Conservation (phyloP, 2,888 invertebrate species). For the Tipula helvola region DNA sequence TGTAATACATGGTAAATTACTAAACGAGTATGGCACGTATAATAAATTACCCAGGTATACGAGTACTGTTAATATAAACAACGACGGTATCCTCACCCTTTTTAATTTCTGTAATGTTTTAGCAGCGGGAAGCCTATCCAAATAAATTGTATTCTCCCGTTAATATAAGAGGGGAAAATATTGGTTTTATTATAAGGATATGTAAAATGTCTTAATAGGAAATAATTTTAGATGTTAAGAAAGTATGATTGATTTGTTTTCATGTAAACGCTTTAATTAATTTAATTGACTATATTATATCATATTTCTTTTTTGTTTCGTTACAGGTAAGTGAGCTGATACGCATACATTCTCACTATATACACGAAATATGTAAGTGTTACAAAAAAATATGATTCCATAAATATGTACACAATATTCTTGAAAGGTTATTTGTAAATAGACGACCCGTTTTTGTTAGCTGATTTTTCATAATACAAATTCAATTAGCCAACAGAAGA, state of each 20-base stretch:
- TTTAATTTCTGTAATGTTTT: neutral
- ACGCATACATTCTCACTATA: neutral
- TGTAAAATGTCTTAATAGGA: neutral
- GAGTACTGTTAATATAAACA: neutral
- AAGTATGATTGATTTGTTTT: neutral
- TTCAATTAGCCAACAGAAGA: too few species aligned
- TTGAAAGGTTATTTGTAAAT: too few species aligned
- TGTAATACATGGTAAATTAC: neutral
- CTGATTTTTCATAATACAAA: too few species aligned
- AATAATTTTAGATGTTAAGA: neutral
- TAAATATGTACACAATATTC: too few species aligned
- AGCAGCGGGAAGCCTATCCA: neutral
- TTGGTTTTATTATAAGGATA: neutral
- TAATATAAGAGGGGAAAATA: neutral
- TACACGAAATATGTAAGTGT: too few species aligned
- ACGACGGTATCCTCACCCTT: neutral
- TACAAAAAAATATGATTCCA: too few species aligned
- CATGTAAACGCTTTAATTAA: neutral
- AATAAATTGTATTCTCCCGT: neutral
- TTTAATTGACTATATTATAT: neutral
- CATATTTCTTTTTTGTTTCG: neutral
- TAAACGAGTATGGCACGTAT: neutral
- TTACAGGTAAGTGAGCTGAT: neutral
- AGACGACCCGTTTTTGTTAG: too few species aligned
- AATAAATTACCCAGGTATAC: neutral